Conservation (phyloP, 2,113 vertebrate species). For the Lutjanus erythropterus region DNA sequence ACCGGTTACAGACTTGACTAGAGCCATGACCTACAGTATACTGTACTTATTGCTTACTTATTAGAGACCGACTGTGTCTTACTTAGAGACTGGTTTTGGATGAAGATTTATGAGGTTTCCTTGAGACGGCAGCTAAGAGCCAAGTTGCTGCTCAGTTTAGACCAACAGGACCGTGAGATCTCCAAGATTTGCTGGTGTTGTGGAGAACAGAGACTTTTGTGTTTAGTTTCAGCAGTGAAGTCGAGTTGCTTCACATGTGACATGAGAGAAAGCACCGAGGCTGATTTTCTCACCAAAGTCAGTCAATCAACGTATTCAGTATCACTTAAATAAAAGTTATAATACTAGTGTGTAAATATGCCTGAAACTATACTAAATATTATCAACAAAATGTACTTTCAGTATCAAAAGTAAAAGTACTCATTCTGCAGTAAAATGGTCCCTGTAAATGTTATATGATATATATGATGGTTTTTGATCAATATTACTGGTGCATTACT, state of each 20-base stretch:
- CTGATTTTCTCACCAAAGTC: background rate
- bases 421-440: background rate
- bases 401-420: background rate
- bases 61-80: constrained; percentile 33
- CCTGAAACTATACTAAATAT: too few relatives aligned
- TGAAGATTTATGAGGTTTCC: constrained; percentile 37
- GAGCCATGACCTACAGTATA: constrained; percentile 9
- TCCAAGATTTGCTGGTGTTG: constrained; percentile 4
- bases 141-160: constrained; percentile 43
- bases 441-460: background rate
- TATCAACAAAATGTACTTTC: background rate
- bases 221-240: constrained; percentile 11
- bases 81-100: constrained; percentile 20
- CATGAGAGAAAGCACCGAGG: constrained; percentile 11
- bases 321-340: too few relatives aligned
- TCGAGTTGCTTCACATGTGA: background rate
- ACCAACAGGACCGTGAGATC: constrained; percentile 23
- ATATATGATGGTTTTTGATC: background rate
- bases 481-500: background rate
- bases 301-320: too few relatives aligned
- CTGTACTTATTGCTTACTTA: constrained; percentile 32
- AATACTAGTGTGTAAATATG: background rate
- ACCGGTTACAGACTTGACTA: constrained; percentile 3
- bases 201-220: constrained; percentile 15
- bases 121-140: constrained; percentile 13